Evolutionary conservation across 1,140 invertebrate genomes (phyloP).

Genomic region (Neodiprion virginianus): DNA sequence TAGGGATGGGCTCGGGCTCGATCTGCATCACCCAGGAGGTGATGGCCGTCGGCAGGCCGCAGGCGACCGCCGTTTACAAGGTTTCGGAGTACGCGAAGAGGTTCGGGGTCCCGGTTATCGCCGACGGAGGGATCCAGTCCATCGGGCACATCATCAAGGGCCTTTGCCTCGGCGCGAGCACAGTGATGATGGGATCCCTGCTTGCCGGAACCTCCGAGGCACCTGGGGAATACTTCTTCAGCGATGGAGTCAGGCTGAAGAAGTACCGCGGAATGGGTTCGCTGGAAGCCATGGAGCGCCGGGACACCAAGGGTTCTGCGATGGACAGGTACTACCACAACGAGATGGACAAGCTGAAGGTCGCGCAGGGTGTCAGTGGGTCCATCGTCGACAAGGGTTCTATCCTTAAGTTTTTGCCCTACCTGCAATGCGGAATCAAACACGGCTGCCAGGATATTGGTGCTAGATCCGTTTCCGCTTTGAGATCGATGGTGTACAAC

Average conservation of each 20-base stretch:
- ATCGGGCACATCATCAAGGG: conserved; percentile 94
- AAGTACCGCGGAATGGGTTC: conserved; percentile 98
- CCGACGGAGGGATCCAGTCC: conserved; percentile 92
- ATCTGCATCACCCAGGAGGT: conserved; percentile 98
- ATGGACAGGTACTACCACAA: conserved; percentile 82
- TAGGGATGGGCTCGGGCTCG: conserved; percentile 95
- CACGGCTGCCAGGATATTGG: conserved; percentile 96
- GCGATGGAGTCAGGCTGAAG: conserved; percentile 92
- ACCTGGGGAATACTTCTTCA: conserved; percentile 95
- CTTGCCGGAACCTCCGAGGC: conserved; percentile 94
- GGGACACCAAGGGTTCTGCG: conserved; percentile 74
- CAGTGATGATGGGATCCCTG: conserved; percentile 97
- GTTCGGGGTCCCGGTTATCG: conserved; percentile 90
- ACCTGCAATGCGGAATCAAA: conserved; percentile 88
- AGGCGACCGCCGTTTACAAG: conserved; percentile 86
- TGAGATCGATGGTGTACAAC: conserved; percentile 78
- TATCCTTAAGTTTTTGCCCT: conserved; percentile 89
- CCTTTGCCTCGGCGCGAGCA: conserved; percentile 84
- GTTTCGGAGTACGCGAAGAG: conserved; percentile 85
- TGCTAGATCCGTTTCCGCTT: conserved; percentile 64
- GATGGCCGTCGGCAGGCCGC: conserved; percentile 96
- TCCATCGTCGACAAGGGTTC: conserved; percentile 95
- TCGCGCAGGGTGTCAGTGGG: conserved; percentile 95
- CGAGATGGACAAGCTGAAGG: conserved; percentile 90
- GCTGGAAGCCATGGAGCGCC: conserved; percentile 93